phyloP scores from a whole-genome alignment of 2,888 invertebrate species.

The Alloplasta piceator region DNA sequence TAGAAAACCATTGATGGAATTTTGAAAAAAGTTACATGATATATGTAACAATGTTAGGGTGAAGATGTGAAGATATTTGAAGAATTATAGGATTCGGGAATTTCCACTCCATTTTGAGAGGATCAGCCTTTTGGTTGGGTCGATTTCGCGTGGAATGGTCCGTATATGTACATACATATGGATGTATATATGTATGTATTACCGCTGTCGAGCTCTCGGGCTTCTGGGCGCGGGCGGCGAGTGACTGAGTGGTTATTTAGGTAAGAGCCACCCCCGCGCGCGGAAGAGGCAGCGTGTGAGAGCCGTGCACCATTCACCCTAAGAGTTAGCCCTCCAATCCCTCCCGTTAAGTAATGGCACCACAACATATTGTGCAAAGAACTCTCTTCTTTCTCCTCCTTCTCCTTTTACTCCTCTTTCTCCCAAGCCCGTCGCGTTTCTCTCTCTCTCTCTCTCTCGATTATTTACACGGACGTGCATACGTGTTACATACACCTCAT shows the following conservation, averaged over 20 bases:
- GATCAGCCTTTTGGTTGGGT: too few species aligned
- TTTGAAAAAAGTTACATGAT: too few species aligned
- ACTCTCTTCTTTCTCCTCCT: slow-evolving; percentile 70
- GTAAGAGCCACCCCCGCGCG: slow-evolving; percentile 79
- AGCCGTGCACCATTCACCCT: slow-evolving; percentile 44
- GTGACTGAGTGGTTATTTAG: slow-evolving; percentile 84
- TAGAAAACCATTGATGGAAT: too few species aligned
- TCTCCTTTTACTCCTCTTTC: slow-evolving; percentile 36
- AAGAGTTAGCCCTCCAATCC: slow-evolving; percentile 57
- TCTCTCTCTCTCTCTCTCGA: slow-evolving; percentile 42
- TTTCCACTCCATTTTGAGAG: too few species aligned
- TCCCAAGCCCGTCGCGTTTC: slow-evolving; percentile 5
- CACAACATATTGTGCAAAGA: slow-evolving; percentile 81
- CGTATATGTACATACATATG: slow-evolving; percentile 15
- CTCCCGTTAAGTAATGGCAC: slow-evolving; percentile 79
- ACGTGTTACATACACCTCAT: slow-evolving; percentile 46
- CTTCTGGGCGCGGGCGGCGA: slow-evolving; percentile 77
- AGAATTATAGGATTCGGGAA: too few species aligned
- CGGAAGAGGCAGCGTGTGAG: slow-evolving; percentile 52
- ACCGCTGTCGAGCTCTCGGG: slow-evolving; percentile 62
- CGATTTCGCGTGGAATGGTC: neutral
- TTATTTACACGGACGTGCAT: slow-evolving; percentile 54
- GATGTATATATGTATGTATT: slow-evolving; percentile 29
- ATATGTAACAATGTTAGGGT: too few species aligned
- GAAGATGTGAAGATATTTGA: too few species aligned